These are phyloP conservation scores for Prorops nasuta DNA, from an alignment of 1,140 invertebrate species.

Conservation along the genomic window DNA sequence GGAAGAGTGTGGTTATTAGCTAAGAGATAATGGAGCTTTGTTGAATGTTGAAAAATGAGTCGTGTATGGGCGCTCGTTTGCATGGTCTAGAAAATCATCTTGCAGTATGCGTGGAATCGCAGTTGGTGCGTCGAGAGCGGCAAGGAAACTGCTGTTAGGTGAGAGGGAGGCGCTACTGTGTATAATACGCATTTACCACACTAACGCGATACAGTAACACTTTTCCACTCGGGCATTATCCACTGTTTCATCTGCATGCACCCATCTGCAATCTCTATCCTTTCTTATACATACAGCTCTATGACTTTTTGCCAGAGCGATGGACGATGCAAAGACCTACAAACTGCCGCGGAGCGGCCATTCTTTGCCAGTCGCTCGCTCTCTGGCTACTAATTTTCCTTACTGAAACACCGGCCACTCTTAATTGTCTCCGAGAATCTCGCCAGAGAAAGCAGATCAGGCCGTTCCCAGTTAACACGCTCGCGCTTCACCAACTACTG, in stretches of 20 bases:
- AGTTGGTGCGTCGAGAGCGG: not conserved
- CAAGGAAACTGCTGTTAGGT: not conserved
- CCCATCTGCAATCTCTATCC: too few relatives aligned
- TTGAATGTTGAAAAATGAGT: too few relatives aligned
- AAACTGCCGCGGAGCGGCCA: constrained; percentile 32
- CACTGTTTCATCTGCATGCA: too few relatives aligned
- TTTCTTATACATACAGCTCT: too few relatives aligned
- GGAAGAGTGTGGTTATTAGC: too few relatives aligned
- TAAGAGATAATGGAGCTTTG: too few relatives aligned
- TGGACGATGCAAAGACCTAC: constrained; percentile 34
- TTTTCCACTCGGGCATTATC: too few relatives aligned
- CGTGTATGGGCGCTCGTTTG: not conserved
- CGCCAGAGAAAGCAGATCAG: not conserved
- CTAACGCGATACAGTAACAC: too few relatives aligned
- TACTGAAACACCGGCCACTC: constrained; percentile 26
- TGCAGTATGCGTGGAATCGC: not conserved
- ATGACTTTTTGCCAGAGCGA: constrained; percentile 24
- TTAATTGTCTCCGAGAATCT: constrained; percentile 18
- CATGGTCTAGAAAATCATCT: constrained; percentile 2
- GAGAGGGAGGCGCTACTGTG: not conserved
- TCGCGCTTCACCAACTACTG: too few relatives aligned
- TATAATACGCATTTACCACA: constrained; percentile 17
- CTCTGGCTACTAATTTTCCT: constrained; percentile 32
- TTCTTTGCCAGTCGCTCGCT: constrained; percentile 31
- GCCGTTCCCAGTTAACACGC: too few relatives aligned